Evolutionary conservation across 2,888 invertebrate species (phyloP).

Genomic region (Cataglyphis rosenhaueri): DNA sequence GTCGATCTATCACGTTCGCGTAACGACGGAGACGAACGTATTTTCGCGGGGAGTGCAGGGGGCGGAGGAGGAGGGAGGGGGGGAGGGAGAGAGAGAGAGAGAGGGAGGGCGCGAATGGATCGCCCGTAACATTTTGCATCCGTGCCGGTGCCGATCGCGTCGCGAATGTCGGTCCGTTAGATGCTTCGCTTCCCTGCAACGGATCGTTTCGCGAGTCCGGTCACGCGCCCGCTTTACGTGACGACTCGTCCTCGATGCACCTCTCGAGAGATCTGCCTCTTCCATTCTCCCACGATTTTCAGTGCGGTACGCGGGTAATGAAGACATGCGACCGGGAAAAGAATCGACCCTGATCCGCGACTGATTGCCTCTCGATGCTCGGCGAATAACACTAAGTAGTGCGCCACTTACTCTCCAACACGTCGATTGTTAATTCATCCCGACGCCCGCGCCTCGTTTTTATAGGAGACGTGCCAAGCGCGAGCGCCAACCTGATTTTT

Average conservation of each 20-base stretch:
- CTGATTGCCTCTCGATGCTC: slow-evolving; percentile 68
- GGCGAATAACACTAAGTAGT: slow-evolving; percentile 46
- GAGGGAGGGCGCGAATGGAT: neutral
- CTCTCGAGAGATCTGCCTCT: slow-evolving; percentile 21
- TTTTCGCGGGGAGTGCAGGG: neutral
- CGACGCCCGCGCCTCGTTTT: slow-evolving; percentile 49
- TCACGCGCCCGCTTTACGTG: slow-evolving; percentile 71
- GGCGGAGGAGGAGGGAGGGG: too few relatives aligned
- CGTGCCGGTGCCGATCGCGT: slow-evolving; percentile 32
- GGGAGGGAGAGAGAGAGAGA: too few relatives aligned
- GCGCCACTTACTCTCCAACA: slow-evolving; percentile 47
- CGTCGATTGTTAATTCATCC: slow-evolving; percentile 61
- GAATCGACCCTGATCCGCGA: slow-evolving; percentile 68
- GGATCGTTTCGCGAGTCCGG: slow-evolving; percentile 62
- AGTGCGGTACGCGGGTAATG: slow-evolving; percentile 53
- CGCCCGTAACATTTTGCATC: slow-evolving; percentile 54
- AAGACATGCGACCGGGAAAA: slow-evolving; percentile 65
- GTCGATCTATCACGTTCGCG: slow-evolving; percentile 26
- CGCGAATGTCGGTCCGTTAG: slow-evolving; percentile 44
- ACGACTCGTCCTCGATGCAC: slow-evolving; percentile 55
- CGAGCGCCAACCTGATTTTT: slow-evolving; percentile 33
- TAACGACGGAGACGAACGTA: slow-evolving; percentile 41
- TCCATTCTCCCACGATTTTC: slow-evolving; percentile 49
- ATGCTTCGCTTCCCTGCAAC: slow-evolving; percentile 16
- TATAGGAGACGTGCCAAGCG: slow-evolving; percentile 44